Conservation (phyloP, 35 echinoderm and acorn worm species). For the Diadema setosum region DNA sequence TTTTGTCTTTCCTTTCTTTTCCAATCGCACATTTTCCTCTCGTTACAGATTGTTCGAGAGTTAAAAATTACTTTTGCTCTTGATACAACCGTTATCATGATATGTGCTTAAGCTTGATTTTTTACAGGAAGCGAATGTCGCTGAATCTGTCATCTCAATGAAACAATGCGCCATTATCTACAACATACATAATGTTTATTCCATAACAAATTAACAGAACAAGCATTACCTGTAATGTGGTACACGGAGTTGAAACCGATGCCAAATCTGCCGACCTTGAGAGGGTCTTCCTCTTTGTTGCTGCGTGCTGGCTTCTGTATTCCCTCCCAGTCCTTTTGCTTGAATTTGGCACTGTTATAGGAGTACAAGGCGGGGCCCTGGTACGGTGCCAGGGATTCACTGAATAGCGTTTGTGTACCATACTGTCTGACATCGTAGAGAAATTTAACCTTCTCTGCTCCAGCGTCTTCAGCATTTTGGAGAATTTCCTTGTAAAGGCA, state of each 20-base stretch:
- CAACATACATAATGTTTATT: too few relatives aligned
- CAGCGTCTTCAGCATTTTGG: conserved; percentile 94
- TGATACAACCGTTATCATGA: too few relatives aligned
- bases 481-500: conserved; percentile 43
- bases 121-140: too few relatives aligned
- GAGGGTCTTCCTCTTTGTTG: conserved; percentile 58
- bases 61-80: too few relatives aligned
- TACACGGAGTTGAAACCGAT: conserved; percentile 94
- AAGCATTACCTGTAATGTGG: conserved; percentile 96
- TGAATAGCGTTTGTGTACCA: conserved; percentile 24
- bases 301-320: conserved; percentile 71
- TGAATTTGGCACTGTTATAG: conserved; percentile 75
- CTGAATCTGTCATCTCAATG: too few relatives aligned
- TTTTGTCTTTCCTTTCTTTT: too few relatives aligned
- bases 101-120: too few relatives aligned
- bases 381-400: background rate
- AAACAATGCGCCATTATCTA: too few relatives aligned
- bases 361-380: conserved; percentile 77
- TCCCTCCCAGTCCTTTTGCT: conserved; percentile 55
- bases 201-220: too few relatives aligned
- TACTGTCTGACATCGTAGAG: conserved; percentile 60
- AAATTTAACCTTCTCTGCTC: conserved; percentile 64
- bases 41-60: too few relatives aligned
- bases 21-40: too few relatives aligned
- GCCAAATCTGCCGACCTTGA: conserved; percentile 94